Evolutionary conservation across 2,797 vertebrate genomes (phyloP), one percentile per base, ranked within the genome.

Genomic region (Spinibarbus caldwelli): DNA sequence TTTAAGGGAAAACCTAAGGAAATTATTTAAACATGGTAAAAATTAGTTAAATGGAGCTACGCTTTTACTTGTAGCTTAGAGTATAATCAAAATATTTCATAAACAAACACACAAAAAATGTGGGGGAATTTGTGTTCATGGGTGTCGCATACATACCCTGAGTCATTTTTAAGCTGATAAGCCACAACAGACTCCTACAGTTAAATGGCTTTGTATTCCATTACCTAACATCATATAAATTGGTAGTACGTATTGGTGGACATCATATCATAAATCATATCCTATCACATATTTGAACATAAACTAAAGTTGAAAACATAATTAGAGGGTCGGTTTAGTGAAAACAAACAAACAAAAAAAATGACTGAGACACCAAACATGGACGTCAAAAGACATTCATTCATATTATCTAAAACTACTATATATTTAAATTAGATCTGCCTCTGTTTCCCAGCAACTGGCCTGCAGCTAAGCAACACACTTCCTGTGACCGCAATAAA

Each of bases 391-490:
- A 67, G 17, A 31, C 59, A 49, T 47, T 34, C 29, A 80, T 10
- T 66, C 19, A 34, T n/a, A 49, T 31, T 23, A 34, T 47, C 26
- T 66, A 43, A 62, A 79, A 66, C 59, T 66, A 66, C 78, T 66
- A 59, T 66, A 66, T 23, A 47, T 79, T 66, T 59, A 66, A 80
- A 23, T 45, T 26, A 85, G 67, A 41, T 66, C 19, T 34, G 54
- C 17, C 83, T 85, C 47, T 5, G 88, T 91, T 83, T 88, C 89
- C 67, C 54, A 82, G 91, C 91, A 92, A 92, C 90, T 49, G 59
- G 62, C 41, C 76, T 49, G 79, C 86, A 84, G 81, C 10, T 79
- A 80, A 75, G 70, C 83, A 83, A 76, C 72, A 79, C 72, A 75
- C 26, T 54, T 38, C 59, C 83, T 41, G 80, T 34, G 57, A 26